Evolutionary conservation across 2,888 invertebrate genomes (phyloP).

Genomic region (Meghimatium bilineatum): DNA sequence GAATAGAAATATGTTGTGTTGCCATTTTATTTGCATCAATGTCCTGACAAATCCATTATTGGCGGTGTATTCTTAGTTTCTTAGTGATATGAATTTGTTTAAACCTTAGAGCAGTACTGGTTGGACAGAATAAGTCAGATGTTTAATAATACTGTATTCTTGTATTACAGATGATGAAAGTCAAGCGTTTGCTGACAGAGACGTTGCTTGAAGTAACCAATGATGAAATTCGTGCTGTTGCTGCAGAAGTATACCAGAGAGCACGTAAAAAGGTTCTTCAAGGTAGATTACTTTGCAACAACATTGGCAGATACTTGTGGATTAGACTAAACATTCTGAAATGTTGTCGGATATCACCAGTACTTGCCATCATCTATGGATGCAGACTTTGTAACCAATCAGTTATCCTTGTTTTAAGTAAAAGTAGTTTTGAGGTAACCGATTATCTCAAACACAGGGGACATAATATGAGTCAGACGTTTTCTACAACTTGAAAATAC

Average conservation of each 20-base stretch:
- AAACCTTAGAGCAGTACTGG: no score
- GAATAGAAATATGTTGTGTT: no score
- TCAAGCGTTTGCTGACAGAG: constrained; percentile 92
- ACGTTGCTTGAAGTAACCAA: constrained; percentile 95
- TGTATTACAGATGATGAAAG: constrained; percentile 84
- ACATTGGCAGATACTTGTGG: constrained; percentile 5
- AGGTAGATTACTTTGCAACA: constrained; percentile 65
- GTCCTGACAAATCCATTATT: no score
- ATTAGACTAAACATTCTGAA: not conserved
- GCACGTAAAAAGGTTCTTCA: constrained; percentile 77
- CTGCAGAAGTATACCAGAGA: constrained; percentile 90
- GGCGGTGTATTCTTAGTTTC: no score
- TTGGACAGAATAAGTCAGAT: no score
- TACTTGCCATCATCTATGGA: not conserved
- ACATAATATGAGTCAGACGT: not conserved
- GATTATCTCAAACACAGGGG: not conserved
- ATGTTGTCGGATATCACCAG: not conserved
- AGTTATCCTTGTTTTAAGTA: not conserved
- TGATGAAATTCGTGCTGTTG: constrained; percentile 89
- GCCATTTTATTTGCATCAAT: no score
- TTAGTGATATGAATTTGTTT: no score
- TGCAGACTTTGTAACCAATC: not conserved
- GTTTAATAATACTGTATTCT: not conserved
- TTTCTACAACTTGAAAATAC: not conserved
- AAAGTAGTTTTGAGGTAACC: not conserved